phyloP scores from a whole-genome alignment of 2,888 invertebrate genomes.

The Thera britannica region DNA sequence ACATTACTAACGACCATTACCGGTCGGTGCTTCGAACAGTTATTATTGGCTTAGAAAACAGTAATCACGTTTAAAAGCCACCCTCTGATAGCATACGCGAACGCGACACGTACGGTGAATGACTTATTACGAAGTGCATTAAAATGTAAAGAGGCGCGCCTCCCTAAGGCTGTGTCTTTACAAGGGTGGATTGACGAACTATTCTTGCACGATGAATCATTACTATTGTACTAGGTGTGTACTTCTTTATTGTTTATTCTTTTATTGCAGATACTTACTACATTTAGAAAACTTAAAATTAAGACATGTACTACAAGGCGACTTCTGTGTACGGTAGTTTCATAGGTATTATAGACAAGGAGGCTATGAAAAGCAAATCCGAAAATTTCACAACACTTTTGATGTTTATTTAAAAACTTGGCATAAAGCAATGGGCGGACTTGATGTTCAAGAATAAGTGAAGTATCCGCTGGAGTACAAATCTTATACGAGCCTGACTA shows the following conservation, averaged over 20 bases:
- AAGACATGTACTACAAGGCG: too few species aligned
- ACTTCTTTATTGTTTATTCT: not conserved
- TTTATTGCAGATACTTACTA: too few species aligned
- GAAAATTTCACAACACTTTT: not conserved
- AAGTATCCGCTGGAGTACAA: too few species aligned
- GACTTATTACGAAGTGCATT: constrained; percentile 52
- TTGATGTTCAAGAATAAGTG: too few species aligned
- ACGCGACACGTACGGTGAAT: constrained; percentile 39
- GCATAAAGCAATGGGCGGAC: too few species aligned
- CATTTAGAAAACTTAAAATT: too few species aligned
- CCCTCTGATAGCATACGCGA: constrained; percentile 41
- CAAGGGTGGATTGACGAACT: not conserved
- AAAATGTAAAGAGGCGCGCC: constrained; percentile 66
- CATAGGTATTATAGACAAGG: too few species aligned
- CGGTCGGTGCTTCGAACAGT: constrained; percentile 29
- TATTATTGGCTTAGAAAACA: constrained; percentile 35
- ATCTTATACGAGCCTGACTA: too few species aligned
- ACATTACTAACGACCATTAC: constrained; percentile 29
- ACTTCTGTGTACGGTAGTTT: too few species aligned
- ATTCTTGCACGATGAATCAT: not conserved
- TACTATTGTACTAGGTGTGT: not conserved
- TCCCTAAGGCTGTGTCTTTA: constrained; percentile 39
- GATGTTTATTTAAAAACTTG: too few species aligned
- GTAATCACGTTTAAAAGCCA: constrained; percentile 45
- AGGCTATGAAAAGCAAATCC: not conserved